phyloP scores from a whole-genome alignment of 2,113 vertebrate genomes.

The Noctilio leporinus region DNA sequence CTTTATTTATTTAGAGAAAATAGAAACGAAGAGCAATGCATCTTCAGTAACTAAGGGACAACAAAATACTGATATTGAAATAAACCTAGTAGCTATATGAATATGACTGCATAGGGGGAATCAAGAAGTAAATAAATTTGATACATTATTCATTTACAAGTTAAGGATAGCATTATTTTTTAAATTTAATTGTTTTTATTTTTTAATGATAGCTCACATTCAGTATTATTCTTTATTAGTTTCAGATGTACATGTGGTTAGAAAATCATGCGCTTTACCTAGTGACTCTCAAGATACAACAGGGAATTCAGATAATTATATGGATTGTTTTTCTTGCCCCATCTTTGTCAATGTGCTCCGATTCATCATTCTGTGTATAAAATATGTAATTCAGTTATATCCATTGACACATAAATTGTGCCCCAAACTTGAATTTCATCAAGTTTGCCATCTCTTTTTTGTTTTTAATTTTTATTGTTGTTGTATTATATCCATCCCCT shows the following conservation, averaged over 20 bases:
- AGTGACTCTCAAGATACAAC: neutral
- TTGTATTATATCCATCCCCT: too few relatives aligned
- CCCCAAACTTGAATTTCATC: neutral
- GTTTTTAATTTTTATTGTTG: too few relatives aligned
- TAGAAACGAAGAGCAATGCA: rapidly evolving
- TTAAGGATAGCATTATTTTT: neutral
- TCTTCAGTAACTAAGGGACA: neutral
- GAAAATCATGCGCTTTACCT: neutral
- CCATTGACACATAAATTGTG: neutral
- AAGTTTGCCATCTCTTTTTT: neutral
- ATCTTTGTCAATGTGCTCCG: neutral
- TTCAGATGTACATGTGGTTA: neutral
- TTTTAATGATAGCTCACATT: neutral
- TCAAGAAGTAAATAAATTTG: neutral
- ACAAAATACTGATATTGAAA: neutral
- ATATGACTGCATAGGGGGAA: neutral
- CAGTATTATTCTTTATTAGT: neutral
- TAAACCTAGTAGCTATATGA: neutral
- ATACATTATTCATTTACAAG: neutral
- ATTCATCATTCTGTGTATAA: neutral
- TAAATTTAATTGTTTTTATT: neutral
- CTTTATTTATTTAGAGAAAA: neutral
- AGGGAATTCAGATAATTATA: neutral
- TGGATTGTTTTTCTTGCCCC: neutral
- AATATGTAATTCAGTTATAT: neutral